phyloP scores from a whole-genome alignment of 53 echinoderm and acorn worm genomes.

The Stichopus horrens region DNA sequence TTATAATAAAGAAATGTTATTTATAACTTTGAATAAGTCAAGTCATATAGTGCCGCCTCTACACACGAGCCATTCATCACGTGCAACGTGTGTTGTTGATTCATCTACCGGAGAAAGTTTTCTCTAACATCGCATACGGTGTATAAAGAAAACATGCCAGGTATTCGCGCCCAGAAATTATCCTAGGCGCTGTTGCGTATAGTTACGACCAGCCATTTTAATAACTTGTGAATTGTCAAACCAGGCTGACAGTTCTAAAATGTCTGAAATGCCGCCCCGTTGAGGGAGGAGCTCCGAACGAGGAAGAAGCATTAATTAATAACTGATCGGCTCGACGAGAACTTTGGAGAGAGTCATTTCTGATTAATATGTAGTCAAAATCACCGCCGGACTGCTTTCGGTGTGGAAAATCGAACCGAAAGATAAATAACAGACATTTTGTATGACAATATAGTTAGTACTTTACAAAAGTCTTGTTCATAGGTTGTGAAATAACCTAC shows the following conservation, averaged over 20 bases:
- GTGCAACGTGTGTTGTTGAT: neutral
- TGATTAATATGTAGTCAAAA: no score
- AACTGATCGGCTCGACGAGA: no score
- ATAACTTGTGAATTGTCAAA: conserved; percentile 6
- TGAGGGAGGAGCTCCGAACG: neutral
- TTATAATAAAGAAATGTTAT: neutral
- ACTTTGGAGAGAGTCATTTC: no score
- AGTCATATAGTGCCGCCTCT: neutral
- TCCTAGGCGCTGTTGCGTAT: neutral
- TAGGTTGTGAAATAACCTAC: no score
- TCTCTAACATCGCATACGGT: neutral
- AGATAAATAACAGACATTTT: no score
- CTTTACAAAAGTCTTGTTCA: no score
- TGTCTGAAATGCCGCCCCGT: neutral
- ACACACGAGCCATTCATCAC: neutral
- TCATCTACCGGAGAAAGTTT: neutral
- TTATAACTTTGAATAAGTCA: neutral
- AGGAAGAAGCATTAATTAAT: conserved; percentile 1
- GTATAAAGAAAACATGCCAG: neutral
- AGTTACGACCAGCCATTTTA: neutral
- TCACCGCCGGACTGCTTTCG: no score
- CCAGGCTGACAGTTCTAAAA: neutral
- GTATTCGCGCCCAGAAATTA: neutral
- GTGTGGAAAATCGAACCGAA: no score
- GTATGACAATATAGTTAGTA: no score